Conservation (phyloP, 1,140 invertebrate genomes). For the Tetramorium simillimum region DNA sequence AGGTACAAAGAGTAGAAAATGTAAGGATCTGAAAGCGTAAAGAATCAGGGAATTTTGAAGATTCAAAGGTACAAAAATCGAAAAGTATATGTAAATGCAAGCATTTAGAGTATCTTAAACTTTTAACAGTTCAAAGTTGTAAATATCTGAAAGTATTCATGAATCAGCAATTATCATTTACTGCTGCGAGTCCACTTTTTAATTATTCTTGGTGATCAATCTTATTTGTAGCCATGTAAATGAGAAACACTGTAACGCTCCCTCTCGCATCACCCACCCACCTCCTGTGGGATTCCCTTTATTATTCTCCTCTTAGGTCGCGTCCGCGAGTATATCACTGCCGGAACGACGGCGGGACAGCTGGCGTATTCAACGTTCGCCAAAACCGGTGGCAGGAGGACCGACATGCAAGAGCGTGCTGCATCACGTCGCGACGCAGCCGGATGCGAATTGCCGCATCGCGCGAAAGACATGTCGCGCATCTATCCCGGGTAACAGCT, state of each 20-base stretch:
- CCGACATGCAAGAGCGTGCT: not conserved
- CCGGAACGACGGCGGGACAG: slow-evolving; percentile 38
- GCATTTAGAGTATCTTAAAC: not conserved
- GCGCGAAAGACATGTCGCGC: slow-evolving; percentile 36
- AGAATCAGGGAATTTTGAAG: not conserved
- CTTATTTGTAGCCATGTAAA: not conserved
- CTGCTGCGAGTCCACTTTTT: not conserved
- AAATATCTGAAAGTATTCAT: not conserved
- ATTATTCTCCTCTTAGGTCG: slow-evolving; percentile 62
- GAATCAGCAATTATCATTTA: not conserved
- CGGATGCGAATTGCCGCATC: slow-evolving; percentile 49
- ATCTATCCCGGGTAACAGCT: slow-evolving; percentile 2
- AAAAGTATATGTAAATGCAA: not conserved
- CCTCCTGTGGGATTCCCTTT: slow-evolving; percentile 39
- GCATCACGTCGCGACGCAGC: slow-evolving; percentile 19
- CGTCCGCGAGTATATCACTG: slow-evolving; percentile 63
- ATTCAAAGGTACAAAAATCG: not conserved
- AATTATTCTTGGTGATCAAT: not conserved
- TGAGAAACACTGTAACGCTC: slow-evolving; percentile 56
- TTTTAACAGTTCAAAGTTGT: not conserved
- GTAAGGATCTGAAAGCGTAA: not conserved
- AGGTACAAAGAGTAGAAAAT: not conserved
- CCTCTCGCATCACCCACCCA: slow-evolving; percentile 13
- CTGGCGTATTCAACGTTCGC: slow-evolving; percentile 41
- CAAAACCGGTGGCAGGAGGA: slow-evolving; percentile 37